A percentile compares a stretch with the other conserved stretches of the same genome.
phyloP scores from a whole-genome alignment of 2,113 vertebrate species.

The Phyllopteryx taeniolatus region DNA sequence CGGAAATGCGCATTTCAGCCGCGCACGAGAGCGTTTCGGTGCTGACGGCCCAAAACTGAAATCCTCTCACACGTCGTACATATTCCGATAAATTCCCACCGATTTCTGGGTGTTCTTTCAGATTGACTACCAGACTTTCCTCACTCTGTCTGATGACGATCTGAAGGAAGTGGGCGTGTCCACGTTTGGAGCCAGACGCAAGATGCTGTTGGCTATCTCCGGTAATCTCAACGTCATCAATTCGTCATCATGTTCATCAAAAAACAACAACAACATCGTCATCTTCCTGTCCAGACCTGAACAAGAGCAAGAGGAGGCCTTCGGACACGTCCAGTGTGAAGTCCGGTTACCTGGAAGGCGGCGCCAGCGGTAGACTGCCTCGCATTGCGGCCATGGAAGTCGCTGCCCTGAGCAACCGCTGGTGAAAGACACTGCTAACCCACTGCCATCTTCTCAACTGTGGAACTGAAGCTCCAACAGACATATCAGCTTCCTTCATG shows the following conservation, averaged over 20 bases:
- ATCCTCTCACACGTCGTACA: too few species aligned
- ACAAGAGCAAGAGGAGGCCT: slow-evolving; percentile 66
- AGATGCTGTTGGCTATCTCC: slow-evolving; percentile 77
- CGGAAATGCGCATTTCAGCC: too few species aligned
- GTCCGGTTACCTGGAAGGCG: slow-evolving; percentile 74
- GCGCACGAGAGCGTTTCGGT: too few species aligned
- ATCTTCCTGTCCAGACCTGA: slow-evolving; percentile 62
- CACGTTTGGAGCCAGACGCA: slow-evolving; percentile 78
- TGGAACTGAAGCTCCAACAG: background rate
- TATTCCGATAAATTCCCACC: too few species aligned
- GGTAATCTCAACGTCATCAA: slow-evolving; percentile 48
- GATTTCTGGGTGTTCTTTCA: slow-evolving; percentile 28
- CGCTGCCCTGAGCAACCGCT: slow-evolving; percentile 63
- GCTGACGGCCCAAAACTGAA: too few species aligned
- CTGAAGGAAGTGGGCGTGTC: slow-evolving; percentile 78
- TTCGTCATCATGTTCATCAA: slow-evolving; percentile 1
- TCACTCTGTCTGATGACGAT: slow-evolving; percentile 78
- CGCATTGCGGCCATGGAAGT: slow-evolving; percentile 67
- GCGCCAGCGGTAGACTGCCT: slow-evolving; percentile 76
- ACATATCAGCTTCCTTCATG: background rate
- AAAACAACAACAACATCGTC: background rate
- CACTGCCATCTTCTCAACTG: background rate
- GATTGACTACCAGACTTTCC: slow-evolving; percentile 80
- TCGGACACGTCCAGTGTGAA: slow-evolving; percentile 65
- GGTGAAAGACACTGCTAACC: slow-evolving; percentile 53